Conservation (phyloP, 2,797 vertebrate species). For the Sebastes nivosus region DNA sequence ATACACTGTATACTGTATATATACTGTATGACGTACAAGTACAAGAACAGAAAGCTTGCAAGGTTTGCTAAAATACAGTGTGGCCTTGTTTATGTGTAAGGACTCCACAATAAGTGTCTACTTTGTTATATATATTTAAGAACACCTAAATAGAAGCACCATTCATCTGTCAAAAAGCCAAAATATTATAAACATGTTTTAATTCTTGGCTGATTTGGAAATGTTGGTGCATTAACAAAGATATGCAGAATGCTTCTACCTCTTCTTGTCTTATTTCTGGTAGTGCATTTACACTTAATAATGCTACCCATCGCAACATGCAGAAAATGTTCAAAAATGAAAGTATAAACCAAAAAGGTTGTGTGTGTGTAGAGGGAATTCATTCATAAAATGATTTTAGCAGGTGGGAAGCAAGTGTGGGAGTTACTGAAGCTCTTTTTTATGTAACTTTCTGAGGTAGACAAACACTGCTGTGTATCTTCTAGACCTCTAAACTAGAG, state of each 20-base stretch:
- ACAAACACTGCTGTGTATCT: background rate
- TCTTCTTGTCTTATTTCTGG: background rate
- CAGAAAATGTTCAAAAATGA: too few relatives aligned
- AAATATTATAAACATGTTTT: too few relatives aligned
- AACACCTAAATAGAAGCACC: too few relatives aligned
- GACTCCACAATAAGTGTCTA: too few relatives aligned
- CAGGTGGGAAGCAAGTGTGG: conserved; percentile 35
- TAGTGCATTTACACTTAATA: too few relatives aligned
- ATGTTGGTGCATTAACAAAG: background rate
- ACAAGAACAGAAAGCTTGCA: too few relatives aligned
- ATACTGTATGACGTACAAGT: too few relatives aligned
- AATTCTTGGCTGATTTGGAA: background rate
- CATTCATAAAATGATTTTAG: conserved; percentile 39
- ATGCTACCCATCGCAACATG: too few relatives aligned
- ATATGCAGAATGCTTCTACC: background rate
- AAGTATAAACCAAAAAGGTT: too few relatives aligned
- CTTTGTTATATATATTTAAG: too few relatives aligned
- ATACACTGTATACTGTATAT: too few relatives aligned
- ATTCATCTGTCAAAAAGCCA: too few relatives aligned
- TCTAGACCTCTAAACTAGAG: background rate
- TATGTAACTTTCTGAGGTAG: conserved; percentile 17
- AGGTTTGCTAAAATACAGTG: background rate
- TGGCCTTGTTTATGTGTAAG: background rate
- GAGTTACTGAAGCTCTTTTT: conserved; percentile 9
- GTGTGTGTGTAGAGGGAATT: background rate